Percentiles rank a stretch among this genome's conserved stretches.
Conservation (phyloP, 2,888 invertebrate genomes). For the Clepsis dumicolana region DNA sequence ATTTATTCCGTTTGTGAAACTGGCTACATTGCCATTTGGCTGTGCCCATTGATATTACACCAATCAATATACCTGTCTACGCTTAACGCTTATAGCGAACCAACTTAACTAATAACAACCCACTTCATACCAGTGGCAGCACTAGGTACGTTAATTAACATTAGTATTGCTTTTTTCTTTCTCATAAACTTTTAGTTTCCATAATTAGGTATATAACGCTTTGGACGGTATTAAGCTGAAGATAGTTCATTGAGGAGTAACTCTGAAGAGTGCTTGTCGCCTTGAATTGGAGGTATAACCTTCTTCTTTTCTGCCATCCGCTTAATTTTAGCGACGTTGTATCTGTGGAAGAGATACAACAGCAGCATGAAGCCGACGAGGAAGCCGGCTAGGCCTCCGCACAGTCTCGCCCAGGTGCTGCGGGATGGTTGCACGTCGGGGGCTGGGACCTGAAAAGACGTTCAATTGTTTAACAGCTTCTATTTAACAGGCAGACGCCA, state of each 20-base stretch:
- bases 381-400: constrained; percentile 77
- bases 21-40: background rate
- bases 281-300: constrained; percentile 55
- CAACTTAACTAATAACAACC: background rate
- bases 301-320: constrained; percentile 63
- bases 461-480: background rate
- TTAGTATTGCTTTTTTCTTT: constrained; percentile 4
- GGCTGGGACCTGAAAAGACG: constrained; percentile 15
- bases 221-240: constrained; percentile 18
- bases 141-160: constrained; percentile 12
- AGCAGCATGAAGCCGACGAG: constrained; percentile 78
- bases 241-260: constrained; percentile 65
- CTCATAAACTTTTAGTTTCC: background rate
- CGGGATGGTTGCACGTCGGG: constrained; percentile 54
- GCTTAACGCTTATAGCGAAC: constrained; percentile 4
- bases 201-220: no score
- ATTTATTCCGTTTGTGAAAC: no score
- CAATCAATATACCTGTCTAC: no score
- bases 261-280: constrained; percentile 65
- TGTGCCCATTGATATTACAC: background rate
- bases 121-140: background rate
- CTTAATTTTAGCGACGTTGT: constrained; percentile 78
- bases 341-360: constrained; percentile 79
- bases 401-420: constrained; percentile 79
- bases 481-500: no score